A percentile compares a stretch with the other conserved stretches of the same genome.
These are phyloP conservation scores for Synanthedon formicaeformis DNA, from an alignment of 2,888 invertebrate genomes.

Conservation along the genomic window DNA sequence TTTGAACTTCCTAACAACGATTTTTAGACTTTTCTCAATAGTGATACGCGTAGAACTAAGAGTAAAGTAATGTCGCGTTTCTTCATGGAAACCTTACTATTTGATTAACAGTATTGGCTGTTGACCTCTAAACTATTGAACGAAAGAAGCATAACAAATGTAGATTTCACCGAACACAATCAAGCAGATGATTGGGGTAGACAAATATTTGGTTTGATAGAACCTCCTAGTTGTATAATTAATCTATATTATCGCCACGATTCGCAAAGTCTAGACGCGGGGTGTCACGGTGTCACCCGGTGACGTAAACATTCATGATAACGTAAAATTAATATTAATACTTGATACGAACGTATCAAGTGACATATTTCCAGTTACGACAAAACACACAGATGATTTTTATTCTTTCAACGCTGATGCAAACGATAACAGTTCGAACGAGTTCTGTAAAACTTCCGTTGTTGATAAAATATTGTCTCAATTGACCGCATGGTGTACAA, in stretches of 20 bases:
- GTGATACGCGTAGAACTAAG: background rate
- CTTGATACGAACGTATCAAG: background rate
- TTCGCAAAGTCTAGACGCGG: background rate
- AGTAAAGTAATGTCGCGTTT: background rate
- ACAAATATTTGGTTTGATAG: background rate
- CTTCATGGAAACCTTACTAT: constrained; percentile 20
- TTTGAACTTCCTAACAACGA: background rate
- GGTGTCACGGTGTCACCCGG: background rate
- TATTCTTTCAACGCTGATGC: background rate
- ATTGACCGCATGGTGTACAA: no score
- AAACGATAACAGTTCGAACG: constrained; percentile 14
- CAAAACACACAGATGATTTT: background rate
- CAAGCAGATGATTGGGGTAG: background rate
- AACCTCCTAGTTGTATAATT: background rate
- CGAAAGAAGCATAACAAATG: constrained; percentile 33
- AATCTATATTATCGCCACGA: background rate
- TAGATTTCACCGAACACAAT: constrained; percentile 14
- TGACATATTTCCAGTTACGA: background rate
- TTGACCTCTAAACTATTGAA: constrained; percentile 19
- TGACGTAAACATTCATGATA: no score
- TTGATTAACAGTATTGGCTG: constrained; percentile 15
- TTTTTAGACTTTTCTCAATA: background rate
- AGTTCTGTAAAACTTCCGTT: constrained; percentile 6
- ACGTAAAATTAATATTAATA: no score
- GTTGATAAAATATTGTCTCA: background rate